Conservation (phyloP, 2,888 invertebrate species). For the Tenthredo notha region DNA sequence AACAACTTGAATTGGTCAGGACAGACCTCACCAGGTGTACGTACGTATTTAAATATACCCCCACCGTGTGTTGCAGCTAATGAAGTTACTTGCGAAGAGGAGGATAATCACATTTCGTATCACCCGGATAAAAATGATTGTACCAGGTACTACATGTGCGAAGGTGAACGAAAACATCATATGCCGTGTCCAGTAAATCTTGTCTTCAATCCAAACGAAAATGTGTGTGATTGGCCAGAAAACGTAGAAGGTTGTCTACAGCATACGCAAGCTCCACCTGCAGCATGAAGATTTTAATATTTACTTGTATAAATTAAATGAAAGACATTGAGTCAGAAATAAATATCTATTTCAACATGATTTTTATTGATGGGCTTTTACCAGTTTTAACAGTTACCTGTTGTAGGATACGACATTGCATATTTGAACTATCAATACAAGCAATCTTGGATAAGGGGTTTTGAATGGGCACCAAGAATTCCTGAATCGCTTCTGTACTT, state of each 20-base stretch:
- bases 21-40: neutral
- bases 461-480: neutral
- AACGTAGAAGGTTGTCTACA: conserved; percentile 93
- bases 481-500: neutral
- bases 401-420: neutral
- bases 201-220: conserved; percentile 95
- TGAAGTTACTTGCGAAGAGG: conserved; percentile 94
- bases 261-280: conserved; percentile 85
- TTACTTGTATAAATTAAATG: conserved; percentile 36
- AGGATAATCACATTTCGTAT: conserved; percentile 97
- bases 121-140: conserved; percentile 95
- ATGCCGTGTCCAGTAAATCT: conserved; percentile 97
- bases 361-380: neutral
- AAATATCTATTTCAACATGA: conserved; percentile 42
- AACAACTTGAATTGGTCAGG: neutral
- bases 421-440: neutral
- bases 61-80: conserved; percentile 83
- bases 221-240: conserved; percentile 98
- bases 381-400: neutral
- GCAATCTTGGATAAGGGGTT: neutral
- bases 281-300: conserved; percentile 60
- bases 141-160: conserved; percentile 97
- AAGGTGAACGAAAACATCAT: conserved; percentile 96
- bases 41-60: neutral
- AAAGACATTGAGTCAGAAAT: conserved; percentile 52